Base-by-base conservation (phyloP, 2,888 invertebrate species). In the Hemaris fuciformis region DNA sequence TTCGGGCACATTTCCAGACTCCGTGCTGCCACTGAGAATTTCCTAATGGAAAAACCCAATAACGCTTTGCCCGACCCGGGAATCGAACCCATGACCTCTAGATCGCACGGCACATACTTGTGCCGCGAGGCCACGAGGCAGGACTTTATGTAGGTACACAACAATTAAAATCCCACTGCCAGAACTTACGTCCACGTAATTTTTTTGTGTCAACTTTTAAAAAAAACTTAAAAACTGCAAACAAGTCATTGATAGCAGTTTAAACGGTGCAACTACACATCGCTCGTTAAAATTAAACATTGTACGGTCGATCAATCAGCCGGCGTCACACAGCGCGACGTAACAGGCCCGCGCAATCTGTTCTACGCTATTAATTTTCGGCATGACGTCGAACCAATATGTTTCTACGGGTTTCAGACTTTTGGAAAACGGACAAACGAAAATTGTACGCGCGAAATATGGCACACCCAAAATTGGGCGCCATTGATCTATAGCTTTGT, bases 231-330 rank as follows among this genome's bases (percentile, higher is more conserved):
- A 31, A 10, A n/a, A 7, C 20, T 7, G 15, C 20, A 18, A 27
- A 27, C 18, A 7, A 60, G 64, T 68, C 66, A 68, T 68, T 65
- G 70, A 70, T 69, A 66, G 61, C 59, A 45, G 64, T 69, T 53
- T 66, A 69, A 71, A 63, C 62, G 69, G 48, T 31, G 34, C 22
- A 62, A 64, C 42, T 42, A 59, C 43, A 43, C 58, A 27, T 27
- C 18, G 58, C 58, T 67, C 65, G 65, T 71, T 71, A 71, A 70
- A 68, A 67, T 68, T 68, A 66, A 68, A 67, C 65, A 66, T 68
- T 69, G 66, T 53, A 57, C 57, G 60, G 62, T 56, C 62, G 60
- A 72, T 72, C 72, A 67, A 72, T 72, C 71, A 72, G 31, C 46
- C 48, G 63, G 5, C 61, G 70, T 65, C 66, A 66, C 64, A 59